Evolutionary conservation across 2,797 vertebrate genomes (phyloP).

Genomic region (Fratercula arctica): DNA sequence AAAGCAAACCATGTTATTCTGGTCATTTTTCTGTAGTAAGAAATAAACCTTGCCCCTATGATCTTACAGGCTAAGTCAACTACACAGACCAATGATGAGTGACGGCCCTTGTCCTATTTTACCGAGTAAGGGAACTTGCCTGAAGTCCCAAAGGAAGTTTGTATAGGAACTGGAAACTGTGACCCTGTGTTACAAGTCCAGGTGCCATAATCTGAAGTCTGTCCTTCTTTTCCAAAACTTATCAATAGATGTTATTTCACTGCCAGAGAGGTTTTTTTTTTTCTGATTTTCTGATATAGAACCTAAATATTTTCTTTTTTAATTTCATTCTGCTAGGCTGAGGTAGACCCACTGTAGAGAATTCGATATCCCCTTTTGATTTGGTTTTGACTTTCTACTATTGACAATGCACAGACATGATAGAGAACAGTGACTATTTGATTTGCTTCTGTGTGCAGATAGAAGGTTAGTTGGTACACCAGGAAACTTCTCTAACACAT

Average conservation of each 20-base stretch:
- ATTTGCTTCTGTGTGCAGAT: neutral
- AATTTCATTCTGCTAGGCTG: neutral
- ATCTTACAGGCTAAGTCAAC: neutral
- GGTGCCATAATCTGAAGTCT: neutral
- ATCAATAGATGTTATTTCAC: neutral
- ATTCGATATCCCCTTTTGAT: neutral
- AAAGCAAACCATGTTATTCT: neutral
- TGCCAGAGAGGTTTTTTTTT: neutral
- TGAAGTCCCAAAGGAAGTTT: neutral
- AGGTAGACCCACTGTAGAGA: neutral
- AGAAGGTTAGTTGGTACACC: neutral
- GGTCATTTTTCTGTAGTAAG: neutral
- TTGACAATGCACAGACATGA: neutral
- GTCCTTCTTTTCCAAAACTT: neutral
- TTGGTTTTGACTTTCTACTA: neutral
- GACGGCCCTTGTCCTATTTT: neutral
- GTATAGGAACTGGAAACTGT: slow-evolving; percentile 1
- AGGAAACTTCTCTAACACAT: neutral
- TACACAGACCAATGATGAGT: neutral
- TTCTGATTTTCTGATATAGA: neutral
- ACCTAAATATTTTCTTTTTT: neutral
- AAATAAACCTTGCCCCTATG: neutral
- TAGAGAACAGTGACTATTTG: neutral
- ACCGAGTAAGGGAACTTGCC: neutral
- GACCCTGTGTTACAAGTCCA: neutral